Evolutionary conservation across 2,888 invertebrate genomes (phyloP), one percentile per base, ranked within the genome.

Genomic region (Drosophila percnosoma): DNA sequence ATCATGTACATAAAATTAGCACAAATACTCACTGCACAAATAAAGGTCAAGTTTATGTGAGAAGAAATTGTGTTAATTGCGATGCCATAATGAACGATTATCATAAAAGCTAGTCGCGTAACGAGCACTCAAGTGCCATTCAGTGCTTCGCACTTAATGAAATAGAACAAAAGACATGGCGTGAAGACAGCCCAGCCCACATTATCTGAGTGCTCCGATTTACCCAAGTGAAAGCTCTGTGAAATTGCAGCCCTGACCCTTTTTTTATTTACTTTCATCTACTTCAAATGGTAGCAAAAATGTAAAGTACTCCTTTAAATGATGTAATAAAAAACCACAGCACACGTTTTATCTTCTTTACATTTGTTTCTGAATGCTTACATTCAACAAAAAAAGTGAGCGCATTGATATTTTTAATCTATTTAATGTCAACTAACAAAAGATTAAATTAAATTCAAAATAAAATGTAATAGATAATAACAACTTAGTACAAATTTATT

Each of bases 291-390:
- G 58, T 63, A 59, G 59, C 24, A 11, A 54, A 2, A 31, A 63
- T 63, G 69, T 58, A 54, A 59, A 61, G 60, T 29, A 60, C 54
- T 40, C 48, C 62, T 48, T 34, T 40, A 78, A 83, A 75, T 86
- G 82, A 86, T 89, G 82, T 79, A 87, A 89, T 79, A 80, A 77
- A 77, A 80, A 67, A 75, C 48, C 27, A 42, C 72, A 71, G 65
- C 68, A 60, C 45, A 74, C 66, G 62, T 34, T 42, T 27, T 33
- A 27, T 59, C 24, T 51, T 15, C 6, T n/a, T 11, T 13, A 42
- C 21, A 18, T 24, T 15, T n/a, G 15, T 13, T 18, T 36, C 7
- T 27, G n/a, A 13, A 38, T n/a, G 27, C 13, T 27, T 38, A 33
- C 53, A 64, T 18, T 33, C 8, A 42, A 40, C 6, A 55, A 55